Conservation (phyloP, 2,113 vertebrate genomes). For the Nycticebus coucang region DNA sequence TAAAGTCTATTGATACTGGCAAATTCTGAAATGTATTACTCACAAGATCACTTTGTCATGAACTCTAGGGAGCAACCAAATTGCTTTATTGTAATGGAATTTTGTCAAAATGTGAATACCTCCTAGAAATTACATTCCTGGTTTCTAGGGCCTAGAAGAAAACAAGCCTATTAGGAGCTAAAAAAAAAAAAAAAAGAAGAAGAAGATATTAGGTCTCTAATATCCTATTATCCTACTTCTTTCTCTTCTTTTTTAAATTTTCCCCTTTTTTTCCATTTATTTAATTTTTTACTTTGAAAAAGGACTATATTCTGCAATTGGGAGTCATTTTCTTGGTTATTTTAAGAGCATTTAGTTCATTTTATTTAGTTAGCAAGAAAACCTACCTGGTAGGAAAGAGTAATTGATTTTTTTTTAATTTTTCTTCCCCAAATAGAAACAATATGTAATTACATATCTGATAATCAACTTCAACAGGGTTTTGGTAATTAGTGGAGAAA, state of each 20-base stretch:
- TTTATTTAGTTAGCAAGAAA: conserved; percentile 17
- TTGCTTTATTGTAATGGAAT: conserved; percentile 77
- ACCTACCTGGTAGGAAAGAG: not conserved
- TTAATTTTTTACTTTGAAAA: not conserved
- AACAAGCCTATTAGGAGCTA: not conserved
- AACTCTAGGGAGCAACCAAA: conserved; percentile 74
- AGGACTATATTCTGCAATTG: not conserved
- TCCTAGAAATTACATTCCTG: conserved; percentile 68
- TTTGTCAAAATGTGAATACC: conserved; percentile 74
- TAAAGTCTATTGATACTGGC: conserved; percentile 72
- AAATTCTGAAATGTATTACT: conserved; percentile 72
- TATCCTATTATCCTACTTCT: not conserved
- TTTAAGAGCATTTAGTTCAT: not conserved
- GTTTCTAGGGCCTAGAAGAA: conserved; percentile 52
- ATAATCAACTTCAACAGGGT: not conserved
- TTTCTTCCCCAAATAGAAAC: not conserved
- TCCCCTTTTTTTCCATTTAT: fast-evolving
- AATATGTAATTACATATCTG: not conserved
- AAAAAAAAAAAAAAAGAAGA: not conserved
- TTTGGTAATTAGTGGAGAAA: not conserved
- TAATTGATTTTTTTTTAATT: not conserved
- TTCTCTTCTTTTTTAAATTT: too few species aligned
- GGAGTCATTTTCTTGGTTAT: not conserved
- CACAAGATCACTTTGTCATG: conserved; percentile 58
- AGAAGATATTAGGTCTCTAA: not conserved